Percentiles rank a stretch among this genome's conserved stretches.
These are phyloP conservation scores for Miichthys miiuy DNA, from an alignment of 2,797 vertebrate species.

Conservation along the genomic window DNA sequence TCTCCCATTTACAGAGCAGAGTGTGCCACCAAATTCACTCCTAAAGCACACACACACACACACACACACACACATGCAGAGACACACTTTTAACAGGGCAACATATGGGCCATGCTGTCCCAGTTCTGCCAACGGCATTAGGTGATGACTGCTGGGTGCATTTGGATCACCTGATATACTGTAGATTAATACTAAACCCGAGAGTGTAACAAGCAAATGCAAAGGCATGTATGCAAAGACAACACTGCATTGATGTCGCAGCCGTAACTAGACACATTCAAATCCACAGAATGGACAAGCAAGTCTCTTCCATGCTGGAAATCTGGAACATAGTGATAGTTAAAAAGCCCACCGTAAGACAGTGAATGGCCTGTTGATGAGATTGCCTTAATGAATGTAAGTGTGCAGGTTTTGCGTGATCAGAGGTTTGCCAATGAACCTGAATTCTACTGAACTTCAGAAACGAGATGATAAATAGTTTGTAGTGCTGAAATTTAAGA, in stretches of 20 bases:
- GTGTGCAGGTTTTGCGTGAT: conserved; percentile 1
- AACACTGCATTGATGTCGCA: neutral
- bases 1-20: conserved; percentile 33
- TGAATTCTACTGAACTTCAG: neutral
- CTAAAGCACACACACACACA: neutral
- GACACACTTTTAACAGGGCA: conserved; percentile 11
- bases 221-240: neutral
- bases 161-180: conserved; percentile 15
- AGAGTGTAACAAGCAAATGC: neutral
- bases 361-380: conserved; percentile 46
- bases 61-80: conserved; percentile 19
- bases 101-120: conserved; percentile 42
- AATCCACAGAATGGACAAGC: conserved; percentile 10
- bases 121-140: conserved; percentile 47
- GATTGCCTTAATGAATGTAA: conserved; percentile 15
- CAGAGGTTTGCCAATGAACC: neutral
- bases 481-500: neutral
- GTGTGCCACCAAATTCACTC: neutral
- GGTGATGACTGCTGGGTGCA: conserved; percentile 25
- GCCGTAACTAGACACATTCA: conserved; percentile 11
- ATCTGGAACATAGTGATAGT: conserved; percentile 25
- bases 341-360: conserved; percentile 29
- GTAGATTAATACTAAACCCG: neutral
- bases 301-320: conserved; percentile 8
- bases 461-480: neutral